These are phyloP conservation scores for Neodiprion fabricii DNA, from an alignment of 1,140 invertebrate genomes.

Conservation along the genomic window DNA sequence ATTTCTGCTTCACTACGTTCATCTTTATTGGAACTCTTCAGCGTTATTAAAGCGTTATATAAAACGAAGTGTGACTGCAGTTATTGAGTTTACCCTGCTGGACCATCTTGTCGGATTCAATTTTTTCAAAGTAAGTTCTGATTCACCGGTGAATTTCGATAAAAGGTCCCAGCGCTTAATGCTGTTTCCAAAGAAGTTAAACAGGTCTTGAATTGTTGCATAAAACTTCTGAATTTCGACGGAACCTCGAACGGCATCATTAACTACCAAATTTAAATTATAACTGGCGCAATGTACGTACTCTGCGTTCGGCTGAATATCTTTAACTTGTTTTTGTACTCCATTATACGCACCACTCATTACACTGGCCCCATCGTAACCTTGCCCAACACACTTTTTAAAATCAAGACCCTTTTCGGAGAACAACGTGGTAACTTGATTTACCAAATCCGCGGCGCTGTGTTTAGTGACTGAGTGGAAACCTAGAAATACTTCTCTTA, in stretches of 20 bases:
- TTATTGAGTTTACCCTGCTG: conserved; percentile 65
- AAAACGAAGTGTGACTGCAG: conserved; percentile 45
- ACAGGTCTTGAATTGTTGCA: conserved; percentile 17
- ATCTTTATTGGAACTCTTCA: conserved; percentile 16
- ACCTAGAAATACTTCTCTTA: conserved; percentile 17
- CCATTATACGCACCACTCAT: too few species aligned
- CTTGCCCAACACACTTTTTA: too few species aligned
- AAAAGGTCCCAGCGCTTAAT: conserved; percentile 48
- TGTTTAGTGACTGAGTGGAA: conserved; percentile 1
- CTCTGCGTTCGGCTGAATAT: neutral
- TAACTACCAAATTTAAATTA: conserved; percentile 43
- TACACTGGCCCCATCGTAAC: too few species aligned
- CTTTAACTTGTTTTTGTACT: conserved; percentile 32
- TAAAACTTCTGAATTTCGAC: conserved; percentile 30
- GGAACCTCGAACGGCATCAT: conserved; percentile 37
- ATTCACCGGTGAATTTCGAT: conserved; percentile 69
- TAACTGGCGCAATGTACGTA: conserved; percentile 28
- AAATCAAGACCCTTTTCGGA: too few species aligned
- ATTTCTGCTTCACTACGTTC: conserved; percentile 8
- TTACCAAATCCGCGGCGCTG: neutral
- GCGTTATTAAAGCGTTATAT: neutral
- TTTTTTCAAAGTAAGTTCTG: conserved; percentile 63
- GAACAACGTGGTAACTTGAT: too few species aligned
- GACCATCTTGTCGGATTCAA: conserved; percentile 54
- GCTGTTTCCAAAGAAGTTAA: conserved; percentile 20